Percentiles rank a stretch among this genome's conserved stretches.
These are phyloP conservation scores for Neodiprion lecontei DNA, from an alignment of 1,140 invertebrate genomes.

Conservation along the genomic window DNA sequence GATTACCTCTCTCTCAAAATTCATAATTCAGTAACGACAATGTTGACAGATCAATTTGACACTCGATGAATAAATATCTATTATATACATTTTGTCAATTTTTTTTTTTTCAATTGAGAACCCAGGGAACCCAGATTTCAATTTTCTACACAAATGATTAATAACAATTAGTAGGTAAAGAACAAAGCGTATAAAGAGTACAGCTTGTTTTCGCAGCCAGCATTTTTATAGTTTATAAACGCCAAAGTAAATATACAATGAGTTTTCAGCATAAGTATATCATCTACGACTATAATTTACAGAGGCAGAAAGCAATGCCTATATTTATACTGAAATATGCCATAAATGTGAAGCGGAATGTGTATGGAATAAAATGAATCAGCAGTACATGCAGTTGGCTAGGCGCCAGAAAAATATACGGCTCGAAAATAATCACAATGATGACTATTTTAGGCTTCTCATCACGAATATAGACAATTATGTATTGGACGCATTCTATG, in stretches of 20 bases:
- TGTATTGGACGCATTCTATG: too few relatives aligned
- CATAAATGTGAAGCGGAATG: neutral
- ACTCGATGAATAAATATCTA: constrained; percentile 15
- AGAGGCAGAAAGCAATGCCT: neutral
- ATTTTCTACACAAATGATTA: too few relatives aligned
- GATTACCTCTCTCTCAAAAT: too few relatives aligned
- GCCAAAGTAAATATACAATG: neutral
- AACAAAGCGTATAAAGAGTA: neutral
- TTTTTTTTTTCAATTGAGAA: too few relatives aligned
- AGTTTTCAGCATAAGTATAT: neutral
- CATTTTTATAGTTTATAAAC: neutral
- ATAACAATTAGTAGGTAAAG: too few relatives aligned
- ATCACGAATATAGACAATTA: neutral
- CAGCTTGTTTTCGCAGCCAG: neutral
- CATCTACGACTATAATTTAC: neutral
- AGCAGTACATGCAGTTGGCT: neutral
- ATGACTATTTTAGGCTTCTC: neutral
- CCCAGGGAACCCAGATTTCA: too few relatives aligned
- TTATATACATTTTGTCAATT: too few relatives aligned
- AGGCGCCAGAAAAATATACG: neutral
- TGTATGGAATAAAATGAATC: neutral
- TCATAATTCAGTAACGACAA: too few relatives aligned
- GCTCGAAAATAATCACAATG: neutral
- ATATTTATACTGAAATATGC: neutral
- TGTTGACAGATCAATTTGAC: neutral